Percentiles rank a stretch among this genome's conserved stretches.
phyloP scores from a whole-genome alignment of 1,140 invertebrate species.

The Drosophila elegans region DNA sequence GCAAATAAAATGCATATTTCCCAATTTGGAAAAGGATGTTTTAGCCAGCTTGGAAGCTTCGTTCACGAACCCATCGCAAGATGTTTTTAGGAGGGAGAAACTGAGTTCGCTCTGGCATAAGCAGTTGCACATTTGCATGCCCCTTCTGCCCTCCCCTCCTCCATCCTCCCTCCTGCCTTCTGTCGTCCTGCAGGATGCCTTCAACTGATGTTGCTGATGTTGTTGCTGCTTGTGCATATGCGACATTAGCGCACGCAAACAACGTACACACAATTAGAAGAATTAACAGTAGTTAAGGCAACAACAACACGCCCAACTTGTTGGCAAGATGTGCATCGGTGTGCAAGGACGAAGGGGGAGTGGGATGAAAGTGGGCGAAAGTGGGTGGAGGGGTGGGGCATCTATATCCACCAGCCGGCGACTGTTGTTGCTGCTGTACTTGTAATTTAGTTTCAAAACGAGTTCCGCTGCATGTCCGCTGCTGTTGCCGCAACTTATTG shows the following conservation, averaged over 20 bases:
- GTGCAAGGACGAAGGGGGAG: slow-evolving; percentile 13
- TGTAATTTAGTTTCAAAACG: slow-evolving; percentile 71
- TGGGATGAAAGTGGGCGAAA: background rate
- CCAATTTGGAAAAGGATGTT: too few species aligned
- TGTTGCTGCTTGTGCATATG: slow-evolving; percentile 67
- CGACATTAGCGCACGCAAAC: slow-evolving; percentile 81
- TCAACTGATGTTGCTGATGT: slow-evolving; percentile 15
- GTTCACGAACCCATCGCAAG: slow-evolving; percentile 26
- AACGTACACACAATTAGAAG: slow-evolving; percentile 82
- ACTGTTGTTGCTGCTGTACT: slow-evolving; percentile 52
- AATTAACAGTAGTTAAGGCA: slow-evolving; percentile 80
- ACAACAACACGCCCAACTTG: slow-evolving; percentile 54
- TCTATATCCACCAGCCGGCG: slow-evolving; percentile 22
- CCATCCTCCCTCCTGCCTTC: too few species aligned
- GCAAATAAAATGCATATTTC: too few species aligned
- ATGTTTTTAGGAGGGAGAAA: background rate
- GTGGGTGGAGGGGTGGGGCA: background rate
- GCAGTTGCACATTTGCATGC: slow-evolving; percentile 75
- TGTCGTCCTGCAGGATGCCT: slow-evolving; percentile 1
- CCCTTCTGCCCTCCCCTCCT: background rate
- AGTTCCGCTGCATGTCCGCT: slow-evolving; percentile 51
- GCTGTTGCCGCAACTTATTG: slow-evolving; percentile 74
- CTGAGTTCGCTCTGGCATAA: slow-evolving; percentile 54
- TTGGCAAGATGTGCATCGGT: slow-evolving; percentile 54
- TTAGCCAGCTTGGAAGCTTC: background rate